Evolutionary conservation across 1,140 invertebrate species (phyloP), one percentile per base, ranked within the genome.

Genomic region (Subanguina moxae): DNA sequence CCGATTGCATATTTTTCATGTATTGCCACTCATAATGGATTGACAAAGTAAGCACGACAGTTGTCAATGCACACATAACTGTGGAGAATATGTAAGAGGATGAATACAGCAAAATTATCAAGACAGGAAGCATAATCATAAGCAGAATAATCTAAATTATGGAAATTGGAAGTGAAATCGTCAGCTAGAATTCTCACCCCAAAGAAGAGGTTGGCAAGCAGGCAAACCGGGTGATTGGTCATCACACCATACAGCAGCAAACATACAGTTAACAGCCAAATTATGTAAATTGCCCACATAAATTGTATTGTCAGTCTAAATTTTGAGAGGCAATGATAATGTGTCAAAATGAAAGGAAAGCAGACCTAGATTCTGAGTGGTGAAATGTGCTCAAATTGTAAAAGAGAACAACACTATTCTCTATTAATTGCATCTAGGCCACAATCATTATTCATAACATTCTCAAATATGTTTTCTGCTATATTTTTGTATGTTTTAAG

Each of bases 381-480:
- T 48, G 57, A 28, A 70, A 70, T n/a, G 27, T 21, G 28, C 7
- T 65, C 17, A 21, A 0, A 66, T 74, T 42, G 19, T 27, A 13
- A 32, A 48, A 65, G n/a, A 73, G 17, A n/a, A 65, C 15, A 1
- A 73, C 19, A 27, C n/a, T 69, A n/a, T 74, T 74, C 9, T 74
- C 23, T 21, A 21, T 27, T 13, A 70, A 21, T 67, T 70, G 68
- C 21, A 74, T 42, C n/a, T 27, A 42, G 5, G 57, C 7, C 11
- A 75, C 28, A 19, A 68, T 74, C 9, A 75, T 21, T 67, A 57
- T n/a, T n/a, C n/a, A n/a, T n/a, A n/a, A n/a, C n/a, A n/a, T n/a
- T n/a, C n/a, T n/a, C n/a, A n/a, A n/a, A n/a, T n/a, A n/a, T n/a
- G n/a, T n/a, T n/a, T n/a, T n/a, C n/a, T n/a, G n/a, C n/a, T n/a